Evolutionary conservation across 2,888 invertebrate species (phyloP), one percentile per base, ranked within the genome.

Genomic region (Ochropleura plecta): DNA sequence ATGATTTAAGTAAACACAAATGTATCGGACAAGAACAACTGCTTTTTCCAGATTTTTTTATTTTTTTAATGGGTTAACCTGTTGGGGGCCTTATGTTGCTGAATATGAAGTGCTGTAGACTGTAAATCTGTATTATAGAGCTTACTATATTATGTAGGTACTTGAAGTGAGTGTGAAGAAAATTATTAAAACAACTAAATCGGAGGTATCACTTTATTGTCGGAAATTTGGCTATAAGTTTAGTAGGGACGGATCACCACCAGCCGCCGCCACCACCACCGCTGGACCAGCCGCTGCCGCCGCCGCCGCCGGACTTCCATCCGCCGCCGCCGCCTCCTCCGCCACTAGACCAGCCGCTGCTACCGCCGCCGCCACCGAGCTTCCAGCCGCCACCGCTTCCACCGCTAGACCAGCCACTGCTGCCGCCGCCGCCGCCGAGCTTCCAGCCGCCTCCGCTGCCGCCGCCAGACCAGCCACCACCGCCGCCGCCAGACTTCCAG

Each of bases 181-280:
- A 57, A 53, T 64, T 59, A 88, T 74, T 76, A 85, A 88, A 89
- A 85, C 70, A 76, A 73, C n/a, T 30, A 76, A n/a, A 59, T 87
- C 79, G 83, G 90, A 92, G 91, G 92, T 93, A 94, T 93, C 91
- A 91, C 89, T 94, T 89, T 94, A 93, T 93, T 94, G 89, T 90
- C 86, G 76, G 77, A 86, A 90, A 90, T 92, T 90, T 89, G 87
- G 88, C 90, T 92, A 91, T 82, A 70, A 73, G 74, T 51, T 70
- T 65, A 80, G 73, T 81, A 59, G 67, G 73, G 64, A 62, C 67
- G 81, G 84, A 95, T 94, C 95, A 95, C 95, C 95, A 81, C 60
- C 91, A 88, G 66, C 91, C 88, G 69, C 89, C 89, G 76, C 93
- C 90, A 64, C 93, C 90, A 60, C 81, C 81, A 59, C 78, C 79